Conservation (phyloP, 2,888 invertebrate species). For the Brenthis hecate region DNA sequence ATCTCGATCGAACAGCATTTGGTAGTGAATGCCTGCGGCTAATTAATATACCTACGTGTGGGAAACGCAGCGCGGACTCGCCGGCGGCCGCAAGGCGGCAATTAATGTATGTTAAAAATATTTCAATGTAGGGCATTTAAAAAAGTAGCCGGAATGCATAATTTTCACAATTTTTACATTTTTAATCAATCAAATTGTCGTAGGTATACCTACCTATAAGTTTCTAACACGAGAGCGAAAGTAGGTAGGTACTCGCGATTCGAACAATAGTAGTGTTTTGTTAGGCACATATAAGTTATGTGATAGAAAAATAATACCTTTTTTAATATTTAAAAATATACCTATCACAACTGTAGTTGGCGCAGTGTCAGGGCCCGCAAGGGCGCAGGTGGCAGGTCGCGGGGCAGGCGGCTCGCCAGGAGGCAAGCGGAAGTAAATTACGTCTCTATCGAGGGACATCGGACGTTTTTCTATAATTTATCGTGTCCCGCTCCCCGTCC, state of each 20-base stretch:
- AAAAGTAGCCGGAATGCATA: conserved; percentile 24
- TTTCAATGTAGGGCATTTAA: conserved; percentile 26
- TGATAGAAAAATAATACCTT: too few species aligned
- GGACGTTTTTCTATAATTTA: conserved; percentile 53
- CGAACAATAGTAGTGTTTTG: too few species aligned
- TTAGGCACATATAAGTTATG: too few species aligned
- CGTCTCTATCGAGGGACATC: conserved; percentile 63
- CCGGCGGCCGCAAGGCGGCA: conserved; percentile 4
- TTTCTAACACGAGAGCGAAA: too few species aligned
- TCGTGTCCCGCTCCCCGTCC: conserved; percentile 39
- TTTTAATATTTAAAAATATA: too few species aligned
- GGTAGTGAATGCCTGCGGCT: conserved; percentile 37
- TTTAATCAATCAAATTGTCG: conserved; percentile 5
- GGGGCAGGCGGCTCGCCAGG: conserved; percentile 23
- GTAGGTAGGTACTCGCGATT: too few species aligned
- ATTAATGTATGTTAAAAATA: conserved; percentile 29
- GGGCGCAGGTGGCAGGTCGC: conserved; percentile 14
- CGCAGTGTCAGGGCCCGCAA: not conserved
- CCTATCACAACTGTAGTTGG: too few species aligned
- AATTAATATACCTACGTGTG: conserved; percentile 41
- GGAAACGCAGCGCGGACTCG: conserved; percentile 33
- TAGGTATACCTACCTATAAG: not conserved
- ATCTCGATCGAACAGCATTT: conserved; percentile 38
- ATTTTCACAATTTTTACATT: conserved; percentile 25
- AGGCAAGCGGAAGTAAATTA: conserved; percentile 59